Base-by-base conservation (phyloP, 2,797 vertebrate species). In the Merluccius polli region DNA sequence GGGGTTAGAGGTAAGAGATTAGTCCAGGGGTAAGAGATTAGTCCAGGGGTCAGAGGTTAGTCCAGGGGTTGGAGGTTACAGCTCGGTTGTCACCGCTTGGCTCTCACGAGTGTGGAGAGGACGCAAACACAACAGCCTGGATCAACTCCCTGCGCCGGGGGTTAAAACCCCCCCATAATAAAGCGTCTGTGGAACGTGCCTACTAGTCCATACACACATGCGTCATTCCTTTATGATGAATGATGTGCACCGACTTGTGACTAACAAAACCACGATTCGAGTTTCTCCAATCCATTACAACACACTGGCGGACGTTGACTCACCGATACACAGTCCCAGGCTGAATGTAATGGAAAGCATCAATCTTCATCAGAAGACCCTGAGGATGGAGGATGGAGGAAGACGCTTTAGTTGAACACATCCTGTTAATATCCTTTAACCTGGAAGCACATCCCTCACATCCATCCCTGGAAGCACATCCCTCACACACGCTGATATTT, bases 331-430 rank as follows among this genome's bases (percentile, higher is more conserved):
- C 95, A 0, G 95, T 95, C 70, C 95, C 95, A 10, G 93, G 78
- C 78, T 96, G 89, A 70, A 96, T 96, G 86, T 96, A 96, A 91
- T 95, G 95, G 78, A 96, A 96, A 12, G 95, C 95, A 77, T 96
- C 95, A 1, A 96, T 95, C 87, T 96, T 96, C 95, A 96, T 95
- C 72, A 96, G 85, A 48, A 95, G 92, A 31, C 95, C 95, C 95
- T 96, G 2, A 72, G 24, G 70, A 31, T 4, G 2, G 70, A 9
- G n/a, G n/a, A n/a, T n/a, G n/a, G n/a, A 36, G n/a, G 0, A 24
- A n/a, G 5, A 15, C 24, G 7, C 36, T 71, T 59, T 18, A 63
- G 18, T 1, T 35, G 5, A 29, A 52, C 30, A 33, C n/a, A 8
- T 13, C 36, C 18, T 12, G 35, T 38, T 11, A 72, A 15, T 12